phyloP scores from a whole-genome alignment of 2,113 vertebrate genomes.

The Melanocharis versteri region DNA sequence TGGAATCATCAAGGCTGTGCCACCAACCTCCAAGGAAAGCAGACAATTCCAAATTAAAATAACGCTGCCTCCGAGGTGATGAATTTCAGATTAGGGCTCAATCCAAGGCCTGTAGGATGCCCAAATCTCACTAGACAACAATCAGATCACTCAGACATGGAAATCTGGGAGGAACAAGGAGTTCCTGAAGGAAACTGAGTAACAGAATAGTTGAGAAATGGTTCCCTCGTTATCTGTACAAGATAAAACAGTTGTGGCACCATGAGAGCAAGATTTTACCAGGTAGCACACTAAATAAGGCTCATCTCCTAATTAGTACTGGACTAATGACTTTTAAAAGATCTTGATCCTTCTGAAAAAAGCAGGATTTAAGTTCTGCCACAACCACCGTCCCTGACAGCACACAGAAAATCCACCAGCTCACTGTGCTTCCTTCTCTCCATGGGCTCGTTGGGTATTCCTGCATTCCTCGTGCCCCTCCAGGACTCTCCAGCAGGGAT shows the following conservation, averaged over 20 bases:
- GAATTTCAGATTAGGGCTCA: neutral
- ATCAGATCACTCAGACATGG: neutral
- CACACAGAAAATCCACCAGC: neutral
- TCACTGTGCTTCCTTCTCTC: accelerated
- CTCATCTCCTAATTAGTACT: neutral
- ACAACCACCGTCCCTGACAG: neutral
- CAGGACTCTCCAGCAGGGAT: neutral
- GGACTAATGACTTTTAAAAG: neutral
- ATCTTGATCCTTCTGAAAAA: neutral
- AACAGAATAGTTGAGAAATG: neutral
- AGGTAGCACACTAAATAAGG: neutral
- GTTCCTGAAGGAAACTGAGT: neutral
- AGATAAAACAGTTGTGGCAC: neutral
- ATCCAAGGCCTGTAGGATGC: neutral
- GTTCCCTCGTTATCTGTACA: accelerated
- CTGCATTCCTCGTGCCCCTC: neutral
- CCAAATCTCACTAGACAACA: neutral
- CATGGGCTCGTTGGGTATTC: accelerated
- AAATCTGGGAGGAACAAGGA: neutral
- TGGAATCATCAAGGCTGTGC: neutral
- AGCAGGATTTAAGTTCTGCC: neutral
- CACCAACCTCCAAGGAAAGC: neutral
- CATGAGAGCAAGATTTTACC: neutral
- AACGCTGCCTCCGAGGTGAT: neutral
- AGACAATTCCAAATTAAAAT: neutral